A percentile compares a stretch with the other conserved stretches of the same genome.
These are phyloP conservation scores for Amazona finschi DNA, from an alignment of 2,797 vertebrate genomes.

Conservation along the genomic window DNA sequence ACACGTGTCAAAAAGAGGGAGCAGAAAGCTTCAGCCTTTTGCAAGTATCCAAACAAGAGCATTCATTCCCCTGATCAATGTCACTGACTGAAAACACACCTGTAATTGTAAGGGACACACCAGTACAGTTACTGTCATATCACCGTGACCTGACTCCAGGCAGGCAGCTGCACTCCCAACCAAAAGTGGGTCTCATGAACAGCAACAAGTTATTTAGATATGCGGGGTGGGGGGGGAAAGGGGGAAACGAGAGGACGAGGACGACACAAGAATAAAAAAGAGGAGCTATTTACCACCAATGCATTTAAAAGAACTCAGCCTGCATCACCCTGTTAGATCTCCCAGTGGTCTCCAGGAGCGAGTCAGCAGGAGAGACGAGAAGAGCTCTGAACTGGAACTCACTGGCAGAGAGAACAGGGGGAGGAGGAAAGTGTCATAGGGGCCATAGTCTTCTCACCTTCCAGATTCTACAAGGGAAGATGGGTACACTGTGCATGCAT, in stretches of 20 bases:
- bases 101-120: background rate
- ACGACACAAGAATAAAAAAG: background rate
- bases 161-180: background rate
- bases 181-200: background rate
- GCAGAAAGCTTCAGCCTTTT: background rate
- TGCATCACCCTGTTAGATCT: background rate
- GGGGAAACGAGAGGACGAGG: no score
- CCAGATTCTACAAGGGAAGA: background rate
- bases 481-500: fast-evolving
- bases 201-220: background rate
- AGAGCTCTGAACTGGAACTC: background rate
- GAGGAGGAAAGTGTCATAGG: background rate
- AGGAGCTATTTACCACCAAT: background rate
- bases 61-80: background rate
- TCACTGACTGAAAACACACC: background rate
- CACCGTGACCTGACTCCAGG: background rate
- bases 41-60: background rate
- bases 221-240: no score
- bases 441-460: background rate
- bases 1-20: background rate
- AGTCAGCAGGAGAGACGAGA: background rate
- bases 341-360: background rate
- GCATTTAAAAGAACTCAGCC: background rate
- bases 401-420: background rate
- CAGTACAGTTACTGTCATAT: background rate